Conservation (phyloP, 2,113 vertebrate genomes). For the Coregonus clupeaformis region DNA sequence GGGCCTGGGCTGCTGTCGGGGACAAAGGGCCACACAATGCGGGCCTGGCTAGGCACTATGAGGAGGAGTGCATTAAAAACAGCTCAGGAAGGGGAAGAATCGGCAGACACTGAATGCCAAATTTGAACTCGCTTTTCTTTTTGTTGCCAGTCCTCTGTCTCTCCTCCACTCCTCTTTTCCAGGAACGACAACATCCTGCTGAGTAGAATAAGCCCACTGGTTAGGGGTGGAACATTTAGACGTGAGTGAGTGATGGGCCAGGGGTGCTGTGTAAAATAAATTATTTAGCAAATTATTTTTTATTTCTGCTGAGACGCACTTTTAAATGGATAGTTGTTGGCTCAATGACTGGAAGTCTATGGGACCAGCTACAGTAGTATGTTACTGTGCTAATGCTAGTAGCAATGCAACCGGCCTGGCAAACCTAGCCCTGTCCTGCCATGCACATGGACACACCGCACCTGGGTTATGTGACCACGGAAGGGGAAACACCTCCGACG, state of each 20-base stretch:
- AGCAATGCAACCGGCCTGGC: no score
- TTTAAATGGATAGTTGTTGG: no score
- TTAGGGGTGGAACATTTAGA: no score
- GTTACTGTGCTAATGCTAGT: neutral
- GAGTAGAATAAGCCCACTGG: slow-evolving; percentile 43
- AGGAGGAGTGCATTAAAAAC: slow-evolving; percentile 54
- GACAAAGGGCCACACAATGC: no score
- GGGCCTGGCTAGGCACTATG: no score
- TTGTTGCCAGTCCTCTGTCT: slow-evolving; percentile 11
- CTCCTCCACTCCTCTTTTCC: slow-evolving; percentile 16
- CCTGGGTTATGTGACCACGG: slow-evolving; percentile 19
- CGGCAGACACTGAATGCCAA: slow-evolving; percentile 26
- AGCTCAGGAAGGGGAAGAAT: slow-evolving; percentile 36
- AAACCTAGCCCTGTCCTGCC: no score
- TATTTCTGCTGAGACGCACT: no score
- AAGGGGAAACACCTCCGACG: neutral
- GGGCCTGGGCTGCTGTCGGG: no score
- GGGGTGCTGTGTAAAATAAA: no score
- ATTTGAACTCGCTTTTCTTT: slow-evolving; percentile 42
- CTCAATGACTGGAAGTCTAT: neutral
- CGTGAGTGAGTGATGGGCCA: no score
- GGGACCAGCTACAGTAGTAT: no score
- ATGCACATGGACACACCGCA: slow-evolving; percentile 30
- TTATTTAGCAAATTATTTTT: no score
- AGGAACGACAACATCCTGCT: slow-evolving; percentile 41